Evolutionary conservation across 2,113 vertebrate species (phyloP).

Genomic region (Oreocharis arfaki): DNA sequence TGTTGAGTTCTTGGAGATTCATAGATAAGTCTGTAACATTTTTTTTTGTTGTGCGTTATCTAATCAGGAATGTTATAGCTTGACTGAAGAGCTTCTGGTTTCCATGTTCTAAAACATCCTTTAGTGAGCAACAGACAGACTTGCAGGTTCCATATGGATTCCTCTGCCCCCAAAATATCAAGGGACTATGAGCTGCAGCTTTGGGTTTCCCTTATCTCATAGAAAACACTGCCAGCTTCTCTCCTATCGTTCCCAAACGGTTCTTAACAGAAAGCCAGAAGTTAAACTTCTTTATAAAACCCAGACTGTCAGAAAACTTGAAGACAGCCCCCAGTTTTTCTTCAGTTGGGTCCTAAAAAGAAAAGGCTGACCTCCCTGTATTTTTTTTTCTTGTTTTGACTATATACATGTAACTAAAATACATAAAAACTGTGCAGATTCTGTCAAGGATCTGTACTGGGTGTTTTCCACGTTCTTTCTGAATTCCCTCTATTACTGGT

Average conservation of each 20-base stretch:
- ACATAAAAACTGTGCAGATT: neutral
- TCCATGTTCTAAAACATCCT: neutral
- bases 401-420: neutral
- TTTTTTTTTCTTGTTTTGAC: neutral
- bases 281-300: neutral
- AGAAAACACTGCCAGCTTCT: neutral
- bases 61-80: neutral
- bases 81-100: neutral
- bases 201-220: conserved; percentile 13
- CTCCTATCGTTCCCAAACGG: neutral
- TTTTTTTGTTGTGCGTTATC: neutral
- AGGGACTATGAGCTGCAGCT: neutral
- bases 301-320: neutral
- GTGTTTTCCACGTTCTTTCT: neutral
- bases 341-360: neutral
- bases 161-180: neutral
- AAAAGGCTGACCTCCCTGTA: neutral
- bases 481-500: neutral
- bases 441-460: neutral
- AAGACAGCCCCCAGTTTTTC: neutral
- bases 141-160: neutral
- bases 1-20: neutral
- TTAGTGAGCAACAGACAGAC: neutral
- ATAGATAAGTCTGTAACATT: neutral
- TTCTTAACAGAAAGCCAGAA: conserved; percentile 35